Evolutionary conservation across 2,888 invertebrate genomes (phyloP).

Genomic region (Erpobdella octoculata): DNA sequence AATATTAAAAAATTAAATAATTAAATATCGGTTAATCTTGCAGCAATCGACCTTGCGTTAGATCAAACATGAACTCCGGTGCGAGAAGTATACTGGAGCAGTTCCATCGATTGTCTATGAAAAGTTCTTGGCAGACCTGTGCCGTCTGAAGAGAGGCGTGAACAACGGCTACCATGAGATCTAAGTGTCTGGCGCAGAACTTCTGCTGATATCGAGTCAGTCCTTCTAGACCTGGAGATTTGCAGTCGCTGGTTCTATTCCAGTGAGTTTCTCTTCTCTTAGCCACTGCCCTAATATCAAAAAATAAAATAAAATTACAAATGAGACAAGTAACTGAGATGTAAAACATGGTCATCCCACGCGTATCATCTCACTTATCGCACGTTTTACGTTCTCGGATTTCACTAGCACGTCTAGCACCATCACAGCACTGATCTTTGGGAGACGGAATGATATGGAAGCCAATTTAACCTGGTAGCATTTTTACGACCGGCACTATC

Average conservation of each 20-base stretch:
- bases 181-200: conserved; percentile 45
- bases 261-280: conserved; percentile 27
- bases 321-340: no score
- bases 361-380: no score
- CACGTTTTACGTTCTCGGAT: no score
- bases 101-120: conserved; percentile 72
- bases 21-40: not conserved
- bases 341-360: no score
- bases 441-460: no score
- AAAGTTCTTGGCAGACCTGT: conserved; percentile 62
- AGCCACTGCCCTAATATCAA: conserved; percentile 25
- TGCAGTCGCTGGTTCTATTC: conserved; percentile 34
- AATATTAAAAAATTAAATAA: not conserved
- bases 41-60: conserved; percentile 62
- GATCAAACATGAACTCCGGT: conserved; percentile 67
- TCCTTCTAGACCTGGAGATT: conserved; percentile 34
- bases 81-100: conserved; percentile 68
- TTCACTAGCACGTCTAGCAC: no score
- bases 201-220: conserved; percentile 43
- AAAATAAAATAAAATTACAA: no score
- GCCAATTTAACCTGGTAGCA: no score
- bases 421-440: no score
- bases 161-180: conserved; percentile 66
- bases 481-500: no score
- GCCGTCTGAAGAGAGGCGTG: conserved; percentile 64